Evolutionary conservation across 2,113 vertebrate genomes (phyloP), one percentile per base, ranked within the genome.

Genomic region (Hydrolagus affinis): DNA sequence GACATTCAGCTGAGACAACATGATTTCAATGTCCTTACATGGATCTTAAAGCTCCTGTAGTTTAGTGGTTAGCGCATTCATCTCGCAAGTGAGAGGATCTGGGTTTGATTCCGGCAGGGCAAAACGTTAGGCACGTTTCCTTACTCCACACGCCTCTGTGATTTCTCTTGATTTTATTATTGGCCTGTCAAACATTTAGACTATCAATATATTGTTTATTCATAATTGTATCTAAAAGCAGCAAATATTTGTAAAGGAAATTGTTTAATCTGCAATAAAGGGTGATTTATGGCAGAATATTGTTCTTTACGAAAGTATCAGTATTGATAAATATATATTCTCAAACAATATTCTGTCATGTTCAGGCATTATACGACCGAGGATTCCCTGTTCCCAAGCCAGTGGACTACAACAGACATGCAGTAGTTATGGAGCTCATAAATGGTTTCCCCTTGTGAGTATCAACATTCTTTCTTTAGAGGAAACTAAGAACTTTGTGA

Each of bases 321-420:
- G 25, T 60, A 11, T 59, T 77, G 57, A 59, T n/a, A 60, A 75
- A 14, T 78, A n/a, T 21, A 14, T 25, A 28, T 57, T 25, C 19
- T 64, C 77, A 64, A 8, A 44, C 30, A 28, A 30, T 64, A 59
- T 8, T 76, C 88, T 0, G 86, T 80, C 76, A 32, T 86, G 87
- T 87, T 25, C 88, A 99, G 97, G 97, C 92, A 23, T 90, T 99
- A 86, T 92, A 98, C 90, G 96, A 98, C 28, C 91, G 93, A 90
- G 93, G 95, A 85, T 99, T 99, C 92, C 97, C 98, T 74, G 98
- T 99, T 89, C 98, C 98, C 74, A 97, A 96, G 89, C 96, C 98
- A 86, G 86, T 97, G 87, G 98, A 99, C 91, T 98, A 96, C 87
- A 98, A 98, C 90, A 94, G 97, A 86, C 98, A 99, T 87, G 95